Base-by-base conservation (phyloP, 2,113 vertebrate genomes). In the Stomatorhinus ivindoensis region DNA sequence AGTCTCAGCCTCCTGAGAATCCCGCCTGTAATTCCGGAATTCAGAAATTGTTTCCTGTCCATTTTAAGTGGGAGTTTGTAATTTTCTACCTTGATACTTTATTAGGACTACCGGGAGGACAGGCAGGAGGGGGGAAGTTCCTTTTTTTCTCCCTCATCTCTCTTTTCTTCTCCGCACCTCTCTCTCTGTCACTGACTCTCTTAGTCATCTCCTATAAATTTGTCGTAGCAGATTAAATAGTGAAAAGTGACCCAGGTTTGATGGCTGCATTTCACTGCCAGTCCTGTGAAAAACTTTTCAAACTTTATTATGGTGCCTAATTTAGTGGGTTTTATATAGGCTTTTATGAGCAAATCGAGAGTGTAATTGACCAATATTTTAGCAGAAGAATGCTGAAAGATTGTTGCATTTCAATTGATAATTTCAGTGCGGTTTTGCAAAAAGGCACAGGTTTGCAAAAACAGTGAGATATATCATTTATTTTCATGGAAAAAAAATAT, bases 1-100 rank as follows among this genome's bases (percentile, higher is more conserved):
- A 24, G 80, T 27, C 35, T 69, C 24, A 17, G 50, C 39, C 86
- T 86, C 44, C 55, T 53, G 42, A 88, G 87, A 65, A 51, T 89
- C 69, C 89, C 48, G 88, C 50, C 55, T 53, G 50, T 86, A 42
- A 92, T 88, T 85, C 89, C 80, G 83, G 90, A 92, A 92, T 92
- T 89, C 87, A 82, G 86, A 90, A 91, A 91, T 92, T 89, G 61
- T 80, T 92, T 91, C 90, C 89, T 91, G 89, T 48, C 55, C 87
- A 90, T 88, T 90, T 91, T 51, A 87, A 87, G 51, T 53, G n/a
- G 65, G 47, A 86, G 61, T 31, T 88, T 83, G 39, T 55, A 80
- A 80, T 88, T 58, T 31, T 88, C 86, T 89, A 24, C 61, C 24
- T 39, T n/a, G 90, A 65, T 89, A 86, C 82, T 91, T 87, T 87